Evolutionary conservation across 2,888 invertebrate genomes (phyloP).

Genomic region (Agonopterix alstromeriana): DNA sequence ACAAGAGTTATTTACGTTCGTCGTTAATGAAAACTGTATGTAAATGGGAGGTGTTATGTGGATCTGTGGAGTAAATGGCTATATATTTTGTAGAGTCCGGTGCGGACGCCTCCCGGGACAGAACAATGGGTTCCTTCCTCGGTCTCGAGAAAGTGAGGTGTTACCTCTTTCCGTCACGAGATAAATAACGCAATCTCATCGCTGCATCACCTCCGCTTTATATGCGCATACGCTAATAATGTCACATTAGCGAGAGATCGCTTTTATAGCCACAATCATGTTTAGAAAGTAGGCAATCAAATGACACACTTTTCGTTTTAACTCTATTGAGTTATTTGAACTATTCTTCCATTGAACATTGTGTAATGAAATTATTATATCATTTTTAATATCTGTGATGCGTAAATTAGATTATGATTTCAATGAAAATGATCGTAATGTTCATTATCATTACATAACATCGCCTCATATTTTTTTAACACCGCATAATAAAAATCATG

Average conservation of each 20-base stretch:
- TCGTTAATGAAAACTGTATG: slow-evolving; percentile 43
- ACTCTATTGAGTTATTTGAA: slow-evolving; percentile 1
- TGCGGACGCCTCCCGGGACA: slow-evolving; percentile 34
- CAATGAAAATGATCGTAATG: not conserved
- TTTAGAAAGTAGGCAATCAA: slow-evolving; percentile 14
- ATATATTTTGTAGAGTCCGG: slow-evolving; percentile 23
- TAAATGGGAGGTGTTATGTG: slow-evolving; percentile 32
- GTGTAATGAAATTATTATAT: slow-evolving; percentile 2
- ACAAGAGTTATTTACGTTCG: slow-evolving; percentile 22
- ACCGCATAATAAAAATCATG: no score
- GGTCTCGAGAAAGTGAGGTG: slow-evolving; percentile 29
- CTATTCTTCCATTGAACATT: not conserved
- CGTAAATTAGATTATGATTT: slow-evolving; percentile 8
- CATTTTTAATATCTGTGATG: not conserved
- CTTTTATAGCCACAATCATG: slow-evolving; percentile 2
- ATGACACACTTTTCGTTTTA: not conserved
- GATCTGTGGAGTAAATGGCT: slow-evolving; percentile 15
- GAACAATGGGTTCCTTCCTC: slow-evolving; percentile 49
- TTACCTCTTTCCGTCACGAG: slow-evolving; percentile 32
- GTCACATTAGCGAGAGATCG: slow-evolving; percentile 8
- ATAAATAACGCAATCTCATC: slow-evolving; percentile 45
- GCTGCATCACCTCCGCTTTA: slow-evolving; percentile 27
- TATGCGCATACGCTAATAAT: slow-evolving; percentile 38
- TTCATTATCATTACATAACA: not conserved
- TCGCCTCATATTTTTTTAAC: no score